Conservation (phyloP, 37 sponge, comb jelly and placozoan genomes). For the Chondrilla cf. caribensis region DNA sequence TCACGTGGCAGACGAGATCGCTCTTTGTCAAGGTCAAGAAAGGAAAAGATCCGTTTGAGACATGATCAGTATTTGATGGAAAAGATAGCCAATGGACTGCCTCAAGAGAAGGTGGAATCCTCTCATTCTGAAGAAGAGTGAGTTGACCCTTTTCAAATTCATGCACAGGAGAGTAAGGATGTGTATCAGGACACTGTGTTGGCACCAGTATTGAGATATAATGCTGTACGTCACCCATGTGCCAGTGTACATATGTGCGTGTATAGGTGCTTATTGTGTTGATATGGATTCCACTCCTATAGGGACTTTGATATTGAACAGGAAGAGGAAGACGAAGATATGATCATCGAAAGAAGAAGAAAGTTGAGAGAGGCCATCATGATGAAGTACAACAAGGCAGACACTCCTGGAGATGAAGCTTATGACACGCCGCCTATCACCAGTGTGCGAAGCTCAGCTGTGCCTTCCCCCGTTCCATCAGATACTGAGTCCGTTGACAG, state of each 20-base stretch:
- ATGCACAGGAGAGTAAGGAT: too few species aligned
- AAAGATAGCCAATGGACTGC: slow-evolving; percentile 7
- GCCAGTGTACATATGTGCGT: too few species aligned
- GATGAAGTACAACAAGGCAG: slow-evolving; percentile 64
- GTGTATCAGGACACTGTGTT: too few species aligned
- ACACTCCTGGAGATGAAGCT: background rate
- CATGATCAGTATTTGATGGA: background rate
- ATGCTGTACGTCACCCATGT: too few species aligned
- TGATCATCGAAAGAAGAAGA: slow-evolving; percentile 81
- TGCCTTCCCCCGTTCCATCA: slow-evolving; percentile 13
- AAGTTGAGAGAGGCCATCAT: slow-evolving; percentile 74
- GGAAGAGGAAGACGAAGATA: slow-evolving; percentile 80
- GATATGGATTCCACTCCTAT: background rate
- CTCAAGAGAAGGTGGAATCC: background rate
- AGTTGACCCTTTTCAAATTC: background rate
- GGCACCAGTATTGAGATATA: too few species aligned
- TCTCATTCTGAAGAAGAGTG: background rate
- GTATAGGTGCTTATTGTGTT: too few species aligned
- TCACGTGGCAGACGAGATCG: background rate
- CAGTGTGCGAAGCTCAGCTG: slow-evolving; percentile 19
- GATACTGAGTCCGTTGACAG: slow-evolving; percentile 29
- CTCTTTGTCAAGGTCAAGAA: background rate
- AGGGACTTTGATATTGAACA: slow-evolving; percentile 64
- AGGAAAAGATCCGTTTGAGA: too few species aligned
- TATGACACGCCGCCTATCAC: background rate